phyloP scores from a whole-genome alignment of 2,888 invertebrate genomes.

The Cremastobaeus sp. region DNA sequence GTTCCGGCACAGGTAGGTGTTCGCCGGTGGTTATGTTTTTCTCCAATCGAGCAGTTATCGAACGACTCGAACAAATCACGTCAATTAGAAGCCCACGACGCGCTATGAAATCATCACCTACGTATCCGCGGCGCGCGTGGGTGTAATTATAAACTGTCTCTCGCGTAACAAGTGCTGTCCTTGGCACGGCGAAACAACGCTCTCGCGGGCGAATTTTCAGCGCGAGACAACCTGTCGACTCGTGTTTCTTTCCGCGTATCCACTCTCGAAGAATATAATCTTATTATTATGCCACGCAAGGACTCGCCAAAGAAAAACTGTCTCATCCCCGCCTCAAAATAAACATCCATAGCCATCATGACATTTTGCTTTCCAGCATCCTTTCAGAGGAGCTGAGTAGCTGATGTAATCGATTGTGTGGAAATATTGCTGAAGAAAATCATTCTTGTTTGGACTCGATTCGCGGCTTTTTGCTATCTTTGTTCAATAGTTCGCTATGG shows the following conservation, averaged over 20 bases:
- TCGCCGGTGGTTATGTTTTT: slow-evolving; percentile 51
- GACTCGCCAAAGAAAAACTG: slow-evolving; percentile 7
- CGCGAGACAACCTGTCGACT: slow-evolving; percentile 49
- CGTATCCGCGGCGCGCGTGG: slow-evolving; percentile 43
- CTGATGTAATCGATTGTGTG: too few species aligned
- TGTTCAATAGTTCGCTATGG: too few species aligned
- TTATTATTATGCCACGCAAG: slow-evolving; percentile 38
- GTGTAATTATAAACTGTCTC: slow-evolving; percentile 56
- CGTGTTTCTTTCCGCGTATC: slow-evolving; percentile 50
- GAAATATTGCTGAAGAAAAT: too few species aligned
- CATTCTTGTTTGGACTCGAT: too few species aligned
- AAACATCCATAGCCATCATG: too few species aligned
- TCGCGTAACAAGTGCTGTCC: slow-evolving; percentile 52
- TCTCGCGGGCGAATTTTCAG: slow-evolving; percentile 49
- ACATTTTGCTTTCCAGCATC: too few species aligned
- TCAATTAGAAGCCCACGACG: slow-evolving; percentile 62
- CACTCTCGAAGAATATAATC: slow-evolving; percentile 33
- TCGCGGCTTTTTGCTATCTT: too few species aligned
- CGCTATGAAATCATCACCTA: slow-evolving; percentile 56
- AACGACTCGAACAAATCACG: slow-evolving; percentile 61
- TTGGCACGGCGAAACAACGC: slow-evolving; percentile 43
- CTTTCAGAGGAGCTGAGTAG: too few species aligned
- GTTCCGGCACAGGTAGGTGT: slow-evolving; percentile 48
- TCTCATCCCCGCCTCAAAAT: neutral
- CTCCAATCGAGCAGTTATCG: slow-evolving; percentile 42